These are phyloP conservation scores for Tenualosa thibaudeaui DNA, from an alignment of 2,797 vertebrate genomes.

Conservation along the genomic window DNA sequence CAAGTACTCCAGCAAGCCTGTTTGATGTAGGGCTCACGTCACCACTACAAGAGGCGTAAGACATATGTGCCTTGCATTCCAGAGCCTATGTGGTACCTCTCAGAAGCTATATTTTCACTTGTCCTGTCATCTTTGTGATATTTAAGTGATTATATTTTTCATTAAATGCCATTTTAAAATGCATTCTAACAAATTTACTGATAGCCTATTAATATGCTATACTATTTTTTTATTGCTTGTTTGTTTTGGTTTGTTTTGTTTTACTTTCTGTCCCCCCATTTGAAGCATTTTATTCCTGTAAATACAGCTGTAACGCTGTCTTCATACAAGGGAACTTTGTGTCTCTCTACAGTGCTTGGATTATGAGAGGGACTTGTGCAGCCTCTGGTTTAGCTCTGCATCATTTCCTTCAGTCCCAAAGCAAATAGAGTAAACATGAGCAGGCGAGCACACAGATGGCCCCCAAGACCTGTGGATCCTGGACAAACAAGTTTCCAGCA, in stretches of 20 bases:
- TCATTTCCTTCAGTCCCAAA: constrained; percentile 77
- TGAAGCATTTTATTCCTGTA: no score
- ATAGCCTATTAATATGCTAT: no score
- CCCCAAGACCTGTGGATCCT: constrained; percentile 71
- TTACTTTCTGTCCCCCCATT: background rate
- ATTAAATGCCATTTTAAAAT: no score
- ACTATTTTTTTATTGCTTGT: no score
- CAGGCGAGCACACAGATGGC: constrained; percentile 79
- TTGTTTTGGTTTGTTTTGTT: background rate
- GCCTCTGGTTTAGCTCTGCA: constrained; percentile 68
- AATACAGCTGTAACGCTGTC: background rate
- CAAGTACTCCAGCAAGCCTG: constrained; percentile 62
- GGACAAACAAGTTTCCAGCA: constrained; percentile 77
- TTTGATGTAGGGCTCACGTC: constrained; percentile 59
- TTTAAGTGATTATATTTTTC: background rate
- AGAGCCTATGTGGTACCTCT: constrained; percentile 19
- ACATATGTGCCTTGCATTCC: constrained; percentile 60
- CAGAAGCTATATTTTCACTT: constrained; percentile 38
- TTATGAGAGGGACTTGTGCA: background rate
- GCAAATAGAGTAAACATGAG: constrained; percentile 77
- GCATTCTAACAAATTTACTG: no score
- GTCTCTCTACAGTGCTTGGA: constrained; percentile 39
- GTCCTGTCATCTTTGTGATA: background rate
- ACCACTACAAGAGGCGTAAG: constrained; percentile 50
- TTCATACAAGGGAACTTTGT: background rate